phyloP scores from a whole-genome alignment of 2,888 invertebrate species.

The Pogonocherus hispidulus region DNA sequence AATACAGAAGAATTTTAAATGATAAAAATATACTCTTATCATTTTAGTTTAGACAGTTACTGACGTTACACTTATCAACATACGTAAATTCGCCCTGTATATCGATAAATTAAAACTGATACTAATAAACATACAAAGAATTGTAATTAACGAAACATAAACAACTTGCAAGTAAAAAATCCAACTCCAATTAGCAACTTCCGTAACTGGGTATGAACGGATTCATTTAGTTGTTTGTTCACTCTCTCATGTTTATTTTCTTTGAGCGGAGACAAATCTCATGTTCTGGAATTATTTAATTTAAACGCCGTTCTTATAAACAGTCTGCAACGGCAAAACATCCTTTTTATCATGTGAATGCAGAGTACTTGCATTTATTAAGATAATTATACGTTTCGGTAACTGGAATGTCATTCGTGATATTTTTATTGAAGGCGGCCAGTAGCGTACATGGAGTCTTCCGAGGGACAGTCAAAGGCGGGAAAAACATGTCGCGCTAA shows the following conservation, averaged over 20 bases:
- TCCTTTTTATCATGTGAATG: background rate
- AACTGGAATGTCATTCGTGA: background rate
- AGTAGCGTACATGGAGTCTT: background rate
- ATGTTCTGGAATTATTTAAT: background rate
- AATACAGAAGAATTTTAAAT: too few relatives aligned
- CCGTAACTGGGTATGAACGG: background rate
- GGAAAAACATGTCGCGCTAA: too few relatives aligned
- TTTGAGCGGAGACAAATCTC: background rate
- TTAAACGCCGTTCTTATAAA: background rate
- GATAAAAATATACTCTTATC: too few relatives aligned
- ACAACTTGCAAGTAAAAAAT: background rate
- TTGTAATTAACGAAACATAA: background rate
- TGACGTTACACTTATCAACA: too few relatives aligned
- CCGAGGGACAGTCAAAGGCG: too few relatives aligned
- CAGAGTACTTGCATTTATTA: background rate
- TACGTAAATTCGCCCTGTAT: too few relatives aligned
- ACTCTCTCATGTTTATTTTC: background rate
- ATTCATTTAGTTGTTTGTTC: background rate
- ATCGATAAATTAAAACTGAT: background rate
- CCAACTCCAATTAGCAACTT: background rate
- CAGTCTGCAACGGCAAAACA: background rate
- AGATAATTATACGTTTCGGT: conserved; percentile 1
- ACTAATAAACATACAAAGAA: background rate
- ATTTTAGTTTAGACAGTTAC: too few relatives aligned
- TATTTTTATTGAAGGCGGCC: background rate